phyloP scores from a whole-genome alignment of 2,113 vertebrate genomes.

The Puntigrus tetrazona region DNA sequence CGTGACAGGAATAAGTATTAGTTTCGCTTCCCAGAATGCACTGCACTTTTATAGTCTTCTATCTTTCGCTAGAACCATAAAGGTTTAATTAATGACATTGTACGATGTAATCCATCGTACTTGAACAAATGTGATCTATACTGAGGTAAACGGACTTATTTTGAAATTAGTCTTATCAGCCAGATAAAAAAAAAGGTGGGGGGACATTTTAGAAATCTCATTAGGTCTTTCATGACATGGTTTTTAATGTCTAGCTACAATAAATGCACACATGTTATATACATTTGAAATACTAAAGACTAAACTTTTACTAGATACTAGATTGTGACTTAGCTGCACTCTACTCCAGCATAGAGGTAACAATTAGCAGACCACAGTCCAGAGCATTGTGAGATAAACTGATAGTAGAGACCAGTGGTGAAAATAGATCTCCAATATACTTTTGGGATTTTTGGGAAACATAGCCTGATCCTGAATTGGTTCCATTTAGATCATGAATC shows the following conservation, averaged over 20 bases:
- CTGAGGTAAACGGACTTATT: slow-evolving; percentile 1
- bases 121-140: slow-evolving; percentile 9
- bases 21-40: background rate
- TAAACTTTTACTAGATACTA: background rate
- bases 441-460: background rate
- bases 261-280: background rate
- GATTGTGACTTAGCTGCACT: no score
- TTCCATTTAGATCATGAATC: background rate
- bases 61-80: background rate
- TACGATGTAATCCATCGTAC: slow-evolving; percentile 9
- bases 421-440: background rate
- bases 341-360: background rate
- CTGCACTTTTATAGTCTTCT: background rate
- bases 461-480: background rate
- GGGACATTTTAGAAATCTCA: background rate
- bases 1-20: background rate
- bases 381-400: background rate
- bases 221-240: background rate
- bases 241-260: background rate
- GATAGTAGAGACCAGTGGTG: background rate
- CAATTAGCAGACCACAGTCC: background rate
- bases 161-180: slow-evolving; percentile 23
- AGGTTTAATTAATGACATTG: slow-evolving; percentile 22
- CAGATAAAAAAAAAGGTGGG: background rate
- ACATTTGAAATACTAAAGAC: background rate